Percentiles rank a stretch among this genome's conserved stretches.
phyloP scores from a whole-genome alignment of 2,797 vertebrate genomes.

The Oreortyx pictus region DNA sequence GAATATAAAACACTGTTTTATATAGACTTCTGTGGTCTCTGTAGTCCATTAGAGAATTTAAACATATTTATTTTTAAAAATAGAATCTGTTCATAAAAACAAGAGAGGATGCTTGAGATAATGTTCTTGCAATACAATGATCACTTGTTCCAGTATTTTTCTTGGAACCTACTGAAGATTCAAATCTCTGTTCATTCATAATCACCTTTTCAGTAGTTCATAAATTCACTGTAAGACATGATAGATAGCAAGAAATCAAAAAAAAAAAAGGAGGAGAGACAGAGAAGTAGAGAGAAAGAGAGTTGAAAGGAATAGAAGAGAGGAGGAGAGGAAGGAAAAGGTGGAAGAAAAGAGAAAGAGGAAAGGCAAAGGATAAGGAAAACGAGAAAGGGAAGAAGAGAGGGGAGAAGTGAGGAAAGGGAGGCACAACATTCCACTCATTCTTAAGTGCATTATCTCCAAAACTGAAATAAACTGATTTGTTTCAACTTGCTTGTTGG shows the following conservation, averaged over 20 bases:
- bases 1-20: background rate
- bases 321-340: background rate
- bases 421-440: background rate
- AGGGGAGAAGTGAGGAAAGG: too few species aligned
- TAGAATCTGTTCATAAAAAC: background rate
- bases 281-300: background rate
- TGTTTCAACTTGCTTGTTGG: background rate
- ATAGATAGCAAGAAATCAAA: background rate
- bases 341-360: background rate
- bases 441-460: background rate
- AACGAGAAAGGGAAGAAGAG: background rate
- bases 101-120: constrained; percentile 3
- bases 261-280: background rate
- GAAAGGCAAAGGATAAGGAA: background rate
- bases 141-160: constrained; percentile 30
- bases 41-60: background rate
- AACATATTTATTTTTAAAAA: background rate
- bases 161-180: background rate
- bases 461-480: background rate
- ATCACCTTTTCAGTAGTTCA: background rate
- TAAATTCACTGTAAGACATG: background rate
- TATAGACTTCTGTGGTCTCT: background rate
- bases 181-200: background rate
- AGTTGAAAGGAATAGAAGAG: too few species aligned
- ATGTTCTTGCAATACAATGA: background rate